Base-by-base conservation (phyloP, 1,140 invertebrate species). In the Cephus cinctus region DNA sequence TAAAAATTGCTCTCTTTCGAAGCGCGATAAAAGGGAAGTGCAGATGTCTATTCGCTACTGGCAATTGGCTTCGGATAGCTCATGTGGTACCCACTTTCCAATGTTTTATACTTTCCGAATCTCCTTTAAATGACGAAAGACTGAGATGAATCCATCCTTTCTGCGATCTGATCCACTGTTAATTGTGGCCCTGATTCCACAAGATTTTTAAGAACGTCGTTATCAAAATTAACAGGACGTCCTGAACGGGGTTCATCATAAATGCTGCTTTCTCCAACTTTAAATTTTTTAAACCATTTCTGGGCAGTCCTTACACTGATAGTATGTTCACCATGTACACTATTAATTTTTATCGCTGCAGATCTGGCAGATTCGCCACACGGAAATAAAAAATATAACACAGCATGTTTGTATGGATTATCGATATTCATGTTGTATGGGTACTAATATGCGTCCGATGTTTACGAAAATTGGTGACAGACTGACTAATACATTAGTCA, bases 1-100 rank as follows among this genome's bases (percentile, higher is more conserved):
- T 35, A 45, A 45, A 45, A 45, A 45, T 45, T 31, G 21, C 18
- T 45, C 20, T 25, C 32, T 25, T 45, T 45, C 43, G 8, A 45
- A 45, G 21, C 32, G 32, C 32, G 43, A 36, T 45, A 45, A 9
- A 36, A 45, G 20, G 15, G 21, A 45, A 36, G 9, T 45, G 32
- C 43, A 45, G 22, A 45, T 45, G 21, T 36, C 38, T 36, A 45
- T 9, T 45, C 32, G 32, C 8, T 45, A 23, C 32, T 36, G 32
- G 22, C 16, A 36, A 45, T 45, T 45, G 9, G 9, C 22, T 45
- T 45, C 32, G 21, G 32, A 45, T 14, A 45, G 22, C 32, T 45
- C 43, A 8, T 36, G 32, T n/a, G 21, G 22, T 45, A 44, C n/a
- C n/a, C 43, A 44, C 12, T 44, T 44, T 25, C 43, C 30, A 35